Evolutionary conservation across 2,113 vertebrate genomes (phyloP), one percentile per base, ranked within the genome.

Genomic region (Pseudorasbora parva): DNA sequence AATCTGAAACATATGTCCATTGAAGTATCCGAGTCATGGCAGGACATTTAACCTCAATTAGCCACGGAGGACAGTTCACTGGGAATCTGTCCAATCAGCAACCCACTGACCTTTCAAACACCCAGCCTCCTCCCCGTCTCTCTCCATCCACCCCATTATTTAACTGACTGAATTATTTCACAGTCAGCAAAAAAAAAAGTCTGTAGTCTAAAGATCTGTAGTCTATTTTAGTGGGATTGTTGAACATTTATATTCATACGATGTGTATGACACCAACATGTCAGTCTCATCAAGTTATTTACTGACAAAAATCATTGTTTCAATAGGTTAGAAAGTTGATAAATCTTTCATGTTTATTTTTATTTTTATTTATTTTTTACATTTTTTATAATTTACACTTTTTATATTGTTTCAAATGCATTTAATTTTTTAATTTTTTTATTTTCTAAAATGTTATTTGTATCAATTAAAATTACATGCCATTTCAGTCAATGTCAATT

Each of bases 21-120:
- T 78, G 82, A 88, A 74, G 77, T 77, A 73, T 41, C 72, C 45
- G 71, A 89, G 86, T 81, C 82, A 73, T 51, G 73, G 85, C 76
- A 83, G 84, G 71, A 68, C 73, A 86, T 87, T 88, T 86, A 79
- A 37, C 68, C 77, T 81, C 88, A 87, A 84, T 89, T 89, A 89
- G 85, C 76, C 59, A 25, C 9, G 69, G 60, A 87, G 60, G 45
- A 21, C 71, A 37, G 45, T 62, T 84, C 62, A 79, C 69, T n/a
- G 43, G 51, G 60, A 69, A 78, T 74, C 62, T 57, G 56, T 84
- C 74, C 76, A 59, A 78, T 84, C 76, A 72, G 45, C 75, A 72
- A 51, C 69, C 47, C 23, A 33, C 12, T 84, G 81, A 47, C 73
- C 83, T 78, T 37, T 73, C n/a, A 14, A 49, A 49, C 45, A 73